Base-by-base conservation (phyloP, 1,140 invertebrate species). In the Orussus abietinus region DNA sequence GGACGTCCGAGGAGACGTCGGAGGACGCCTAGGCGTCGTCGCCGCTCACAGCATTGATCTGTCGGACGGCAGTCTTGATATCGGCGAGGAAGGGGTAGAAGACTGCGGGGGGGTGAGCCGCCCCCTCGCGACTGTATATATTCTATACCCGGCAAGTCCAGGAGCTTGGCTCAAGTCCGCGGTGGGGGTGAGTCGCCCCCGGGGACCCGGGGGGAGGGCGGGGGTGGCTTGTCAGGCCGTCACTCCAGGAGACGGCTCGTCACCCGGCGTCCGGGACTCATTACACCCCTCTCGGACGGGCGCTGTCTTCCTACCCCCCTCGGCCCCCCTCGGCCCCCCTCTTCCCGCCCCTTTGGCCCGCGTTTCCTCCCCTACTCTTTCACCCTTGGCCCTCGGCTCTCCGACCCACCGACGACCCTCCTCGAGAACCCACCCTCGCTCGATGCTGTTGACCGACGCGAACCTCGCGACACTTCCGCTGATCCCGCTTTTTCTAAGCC, bases 31-130 rank as follows among this genome's bases (percentile, higher is more conserved):
- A 62, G 62, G 62, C 62, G 61, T 62, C 62, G 62, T 63, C 62
- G 61, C 56, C 47, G 62, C 51, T 64, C 55, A 62, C 65, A 47
- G 65, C 64, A 70, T 70, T 70, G 67, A 70, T 70, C 67, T 69
- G 67, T 66, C 60, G 55, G 60, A 63, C 51, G 62, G 56, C 47
- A 60, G 66, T 65, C 65, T 69, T 66, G 65, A 69, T 69, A 69
- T 68, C 64, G 66, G 59, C 50, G 55, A 53, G 38, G 34, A 22
- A 25, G 42, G 42, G 30, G 57, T 54, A 49, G 52, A 52, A 49
- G 49, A 51, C 48, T 33, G 38, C 38, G 43, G 50, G 51, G 53
- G 53, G 45, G 38, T 45, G 49, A 38, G n/a, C 5, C 31, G 9
- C 18, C 5, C 17, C 32, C 37, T 15, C 31, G n/a, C 11, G 33